These are phyloP conservation scores for Alviniconcha strummeri DNA, from an alignment of 2,888 invertebrate species.

Conservation along the genomic window DNA sequence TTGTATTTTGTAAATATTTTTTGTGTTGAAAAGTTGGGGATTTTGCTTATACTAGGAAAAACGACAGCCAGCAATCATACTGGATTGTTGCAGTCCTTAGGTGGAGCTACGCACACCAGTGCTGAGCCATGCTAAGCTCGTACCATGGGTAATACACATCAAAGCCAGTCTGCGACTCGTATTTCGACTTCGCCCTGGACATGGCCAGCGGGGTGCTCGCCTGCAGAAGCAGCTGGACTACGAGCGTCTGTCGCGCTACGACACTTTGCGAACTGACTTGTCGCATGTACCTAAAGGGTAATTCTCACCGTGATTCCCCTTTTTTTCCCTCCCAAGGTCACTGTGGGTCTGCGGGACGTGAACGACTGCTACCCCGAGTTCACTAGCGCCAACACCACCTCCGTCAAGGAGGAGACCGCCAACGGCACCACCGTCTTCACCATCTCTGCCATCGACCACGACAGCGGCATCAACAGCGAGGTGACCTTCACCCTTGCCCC, in stretches of 20 bases:
- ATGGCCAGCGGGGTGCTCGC: conserved; percentile 86
- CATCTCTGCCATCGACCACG: conserved; percentile 87
- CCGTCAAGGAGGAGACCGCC: conserved; percentile 78
- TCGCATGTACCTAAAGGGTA: too few species aligned
- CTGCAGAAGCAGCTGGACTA: conserved; percentile 89
- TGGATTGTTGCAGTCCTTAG: too few species aligned
- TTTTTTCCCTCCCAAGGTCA: conserved; percentile 81
- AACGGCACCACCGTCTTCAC: conserved; percentile 90
- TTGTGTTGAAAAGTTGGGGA: too few species aligned
- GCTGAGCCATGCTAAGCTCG: too few species aligned
- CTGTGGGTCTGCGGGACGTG: conserved; percentile 86
- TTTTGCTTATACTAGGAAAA: too few species aligned
- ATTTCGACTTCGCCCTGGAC: conserved; percentile 87
- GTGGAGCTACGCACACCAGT: too few species aligned
- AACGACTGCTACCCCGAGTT: conserved; percentile 95
- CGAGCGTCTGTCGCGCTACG: conserved; percentile 89
- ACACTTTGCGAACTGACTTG: too few species aligned
- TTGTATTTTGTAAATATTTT: too few species aligned
- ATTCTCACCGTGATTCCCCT: too few species aligned
- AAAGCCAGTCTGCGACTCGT: too few species aligned
- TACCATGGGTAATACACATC: too few species aligned
- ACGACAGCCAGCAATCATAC: too few species aligned
- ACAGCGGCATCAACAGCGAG: conserved; percentile 89
- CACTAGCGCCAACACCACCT: conserved; percentile 85
- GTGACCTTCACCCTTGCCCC: conserved; percentile 80